Base-by-base conservation (phyloP, 1,140 invertebrate genomes). In the Augochlora pura region DNA sequence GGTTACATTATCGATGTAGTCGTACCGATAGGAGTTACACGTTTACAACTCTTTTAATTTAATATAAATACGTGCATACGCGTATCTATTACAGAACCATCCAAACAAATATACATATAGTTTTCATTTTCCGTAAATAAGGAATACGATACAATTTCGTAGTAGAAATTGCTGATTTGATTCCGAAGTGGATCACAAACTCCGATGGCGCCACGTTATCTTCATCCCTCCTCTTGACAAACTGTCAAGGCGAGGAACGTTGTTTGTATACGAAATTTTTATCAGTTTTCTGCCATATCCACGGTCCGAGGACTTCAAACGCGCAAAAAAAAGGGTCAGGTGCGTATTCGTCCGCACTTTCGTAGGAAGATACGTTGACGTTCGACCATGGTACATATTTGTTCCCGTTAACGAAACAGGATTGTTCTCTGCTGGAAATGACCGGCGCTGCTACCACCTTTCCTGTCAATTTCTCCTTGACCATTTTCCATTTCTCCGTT, bases 231-330 rank as follows among this genome's bases (percentile, higher is more conserved):
- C 80, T 80, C 78, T 77, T 71, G 59, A 54, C 52, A 59, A 88
- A 80, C 87, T 89, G 88, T 89, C 88, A 89, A 89, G 88, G 88
- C 71, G 81, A 71, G 79, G 72, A 88, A 87, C 77, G 81, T 89
- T 89, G 88, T 89, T 89, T 89, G 85, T 89, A 89, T 89, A 89
- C 88, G 88, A 88, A 84, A 88, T 87, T 84, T 71, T 86, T 88
- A 86, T 88, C 87, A 82, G 71, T 77, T 83, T 82, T 77, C 60
- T 39, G 65, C 59, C 38, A 80, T 49, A 70, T 60, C 59, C 46
- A 52, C 59, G 32, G 59, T 38, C 62, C 49, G 39, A 49, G 57
- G 52, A 77, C 27, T 52, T 76, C 52, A 54, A 69, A 76, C 69
- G 70, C 62, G 69, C 39, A 59, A 69, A 81, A 59, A 63, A 66